Conservation (phyloP, 2,113 vertebrate species). For the Sphaerodactylus townsendi region DNA sequence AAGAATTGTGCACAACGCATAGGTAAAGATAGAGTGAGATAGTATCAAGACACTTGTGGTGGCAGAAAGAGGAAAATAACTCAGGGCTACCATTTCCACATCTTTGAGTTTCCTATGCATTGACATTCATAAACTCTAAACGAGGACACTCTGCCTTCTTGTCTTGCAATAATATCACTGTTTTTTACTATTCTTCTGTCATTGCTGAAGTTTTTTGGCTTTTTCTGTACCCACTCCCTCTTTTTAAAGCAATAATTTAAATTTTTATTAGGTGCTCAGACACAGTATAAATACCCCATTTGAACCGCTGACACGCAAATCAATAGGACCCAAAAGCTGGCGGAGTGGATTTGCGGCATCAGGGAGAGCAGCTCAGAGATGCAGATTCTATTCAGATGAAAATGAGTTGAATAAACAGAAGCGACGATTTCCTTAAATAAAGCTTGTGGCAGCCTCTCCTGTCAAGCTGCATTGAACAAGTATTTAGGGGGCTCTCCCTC, state of each 20-base stretch:
- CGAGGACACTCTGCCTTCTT: neutral
- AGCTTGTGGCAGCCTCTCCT: neutral
- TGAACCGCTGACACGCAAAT: constrained; percentile 55
- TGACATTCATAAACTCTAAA: neutral
- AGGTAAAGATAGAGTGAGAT: neutral
- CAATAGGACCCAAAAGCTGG: constrained; percentile 46
- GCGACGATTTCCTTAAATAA: constrained; percentile 40
- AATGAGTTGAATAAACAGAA: constrained; percentile 41
- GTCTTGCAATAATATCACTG: neutral
- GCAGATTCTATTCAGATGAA: constrained; percentile 29
- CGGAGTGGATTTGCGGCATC: constrained; percentile 9
- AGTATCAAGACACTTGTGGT: neutral
- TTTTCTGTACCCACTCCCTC: neutral
- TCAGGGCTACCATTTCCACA: neutral
- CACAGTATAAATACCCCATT: constrained; percentile 54
- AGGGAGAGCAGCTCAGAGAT: neutral
- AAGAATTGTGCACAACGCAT: neutral
- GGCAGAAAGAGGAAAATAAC: neutral
- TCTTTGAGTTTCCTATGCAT: neutral
- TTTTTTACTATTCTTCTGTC: neutral
- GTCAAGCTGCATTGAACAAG: constrained; percentile 10
- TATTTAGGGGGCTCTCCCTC: constrained; percentile 13
- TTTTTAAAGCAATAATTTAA: constrained; percentile 56
- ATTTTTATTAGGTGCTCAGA: constrained; percentile 62
- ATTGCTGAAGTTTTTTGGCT: constrained; percentile 1